A percentile compares a stretch with the other conserved stretches of the same genome.
These are phyloP conservation scores for Drosophila novamexicana DNA, from an alignment of 1,140 invertebrate genomes.

Conservation along the genomic window DNA sequence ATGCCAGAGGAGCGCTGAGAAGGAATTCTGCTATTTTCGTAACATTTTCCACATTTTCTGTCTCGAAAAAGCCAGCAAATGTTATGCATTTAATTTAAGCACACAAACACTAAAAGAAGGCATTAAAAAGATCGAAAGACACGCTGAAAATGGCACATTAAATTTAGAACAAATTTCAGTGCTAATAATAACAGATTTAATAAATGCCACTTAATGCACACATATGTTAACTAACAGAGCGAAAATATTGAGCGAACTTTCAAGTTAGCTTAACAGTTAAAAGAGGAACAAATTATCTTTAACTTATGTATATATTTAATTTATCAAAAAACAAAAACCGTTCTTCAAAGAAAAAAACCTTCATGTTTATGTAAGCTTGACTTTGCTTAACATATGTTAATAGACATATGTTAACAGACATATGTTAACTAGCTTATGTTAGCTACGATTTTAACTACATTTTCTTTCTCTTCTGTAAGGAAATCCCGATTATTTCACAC, in stretches of 20 bases:
- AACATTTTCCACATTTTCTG: conserved; percentile 45
- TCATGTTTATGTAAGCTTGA: no score
- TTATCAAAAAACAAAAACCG: no score
- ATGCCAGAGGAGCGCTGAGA: conserved; percentile 10
- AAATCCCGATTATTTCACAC: background rate
- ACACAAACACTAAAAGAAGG: conserved; percentile 13
- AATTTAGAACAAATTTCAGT: conserved; percentile 10
- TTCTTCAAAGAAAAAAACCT: no score
- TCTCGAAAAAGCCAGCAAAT: conserved; percentile 3
- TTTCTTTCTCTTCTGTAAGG: no score
- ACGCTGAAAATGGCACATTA: conserved; percentile 22
- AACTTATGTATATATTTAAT: no score
- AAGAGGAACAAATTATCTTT: no score
- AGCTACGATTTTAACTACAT: background rate
- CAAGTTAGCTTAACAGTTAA: background rate
- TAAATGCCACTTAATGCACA: background rate
- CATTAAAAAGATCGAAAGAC: background rate
- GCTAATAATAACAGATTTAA: conserved; percentile 3
- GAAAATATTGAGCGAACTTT: background rate
- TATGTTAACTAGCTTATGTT: background rate
- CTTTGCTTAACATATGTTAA: background rate
- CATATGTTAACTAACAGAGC: background rate
- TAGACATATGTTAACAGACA: background rate
- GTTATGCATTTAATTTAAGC: conserved; percentile 22
- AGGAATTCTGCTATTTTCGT: conserved; percentile 33